Conservation (phyloP, 2,888 invertebrate species). For the Diarsia brunnea region DNA sequence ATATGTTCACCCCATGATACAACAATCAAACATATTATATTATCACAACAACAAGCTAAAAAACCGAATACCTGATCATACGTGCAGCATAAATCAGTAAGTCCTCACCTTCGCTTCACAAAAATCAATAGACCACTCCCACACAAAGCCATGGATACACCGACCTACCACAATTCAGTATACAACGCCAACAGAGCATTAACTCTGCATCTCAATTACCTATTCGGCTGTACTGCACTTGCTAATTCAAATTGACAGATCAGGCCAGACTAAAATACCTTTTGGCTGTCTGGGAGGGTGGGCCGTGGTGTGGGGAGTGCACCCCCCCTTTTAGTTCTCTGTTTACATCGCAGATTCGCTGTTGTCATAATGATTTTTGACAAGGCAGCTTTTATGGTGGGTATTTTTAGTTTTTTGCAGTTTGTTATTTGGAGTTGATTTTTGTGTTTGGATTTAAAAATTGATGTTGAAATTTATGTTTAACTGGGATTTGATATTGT, state of each 20-base stretch:
- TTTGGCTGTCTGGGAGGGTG: slow-evolving; percentile 77
- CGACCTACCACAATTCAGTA: slow-evolving; percentile 76
- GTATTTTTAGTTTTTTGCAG: slow-evolving; percentile 56
- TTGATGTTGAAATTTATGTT: not conserved
- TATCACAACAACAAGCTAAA: not conserved
- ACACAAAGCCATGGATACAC: slow-evolving; percentile 18
- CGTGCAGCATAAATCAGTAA: not conserved
- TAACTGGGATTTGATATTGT: not conserved
- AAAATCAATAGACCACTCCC: slow-evolving; percentile 27
- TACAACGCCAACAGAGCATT: slow-evolving; percentile 49
- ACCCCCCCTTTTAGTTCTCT: slow-evolving; percentile 71
- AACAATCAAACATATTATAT: not conserved
- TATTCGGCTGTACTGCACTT: slow-evolving; percentile 80
- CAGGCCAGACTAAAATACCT: slow-evolving; percentile 88
- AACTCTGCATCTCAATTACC: slow-evolving; percentile 75
- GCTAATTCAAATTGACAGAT: slow-evolving; percentile 90
- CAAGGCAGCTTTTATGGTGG: slow-evolving; percentile 74
- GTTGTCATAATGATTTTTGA: slow-evolving; percentile 84
- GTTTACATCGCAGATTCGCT: slow-evolving; percentile 73
- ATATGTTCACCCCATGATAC: not conserved
- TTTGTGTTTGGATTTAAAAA: slow-evolving; percentile 9
- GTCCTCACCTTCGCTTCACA: not conserved
- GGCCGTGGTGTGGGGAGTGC: slow-evolving; percentile 68
- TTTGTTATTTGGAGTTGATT: slow-evolving; percentile 35
- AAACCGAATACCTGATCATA: not conserved